Evolutionary conservation across 2,113 vertebrate genomes (phyloP), one percentile per base, ranked within the genome.

Genomic region (Columba livia): DNA sequence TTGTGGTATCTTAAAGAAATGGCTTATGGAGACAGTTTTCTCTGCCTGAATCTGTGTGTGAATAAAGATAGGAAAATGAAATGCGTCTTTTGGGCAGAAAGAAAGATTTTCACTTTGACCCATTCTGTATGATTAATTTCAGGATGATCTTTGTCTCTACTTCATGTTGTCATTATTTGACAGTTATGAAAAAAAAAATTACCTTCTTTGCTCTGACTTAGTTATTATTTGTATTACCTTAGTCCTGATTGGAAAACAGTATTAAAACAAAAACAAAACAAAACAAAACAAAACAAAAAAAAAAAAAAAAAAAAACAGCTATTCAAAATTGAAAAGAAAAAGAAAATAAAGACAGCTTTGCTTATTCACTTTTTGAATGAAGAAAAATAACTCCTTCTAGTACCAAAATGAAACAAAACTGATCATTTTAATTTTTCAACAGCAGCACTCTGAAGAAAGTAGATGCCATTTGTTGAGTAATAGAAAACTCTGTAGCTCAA

Each of bases 1-100:
- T 93, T 1, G 69, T 95, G 65, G 57, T 81, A 86, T 79, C 82
- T 95, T 90, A 79, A 86, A 95, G 79, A 96, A 97, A 93, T 58
- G 40, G 48, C 44, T 94, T 94, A 88, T 91, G 79, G 64, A 92
- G 24, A 48, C 44, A 86, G 56, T 48, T 90, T 92, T 86, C 32
- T 78, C 77, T 79, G 60, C 21, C 72, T 92, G 51, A 74, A 80
- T 84, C 38, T 79, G 19, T 90, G 48, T 57, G 61, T 89, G 77
- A 93, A 74, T 81, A 93, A 93, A 93, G 89, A 89, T 38, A 90
- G 83, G 61, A 81, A 94, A 95, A 95, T 87, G 32, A 92, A 94
- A 93, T 84, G 47, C 26, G 78, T 91, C 64, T 96, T 90, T 90
- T 53, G 64, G 88, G 56, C 42, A 90, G 82, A 78, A 91, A 79